phyloP scores from a whole-genome alignment of 2,113 vertebrate genomes.

The Lagenorhynchus albirostris region DNA sequence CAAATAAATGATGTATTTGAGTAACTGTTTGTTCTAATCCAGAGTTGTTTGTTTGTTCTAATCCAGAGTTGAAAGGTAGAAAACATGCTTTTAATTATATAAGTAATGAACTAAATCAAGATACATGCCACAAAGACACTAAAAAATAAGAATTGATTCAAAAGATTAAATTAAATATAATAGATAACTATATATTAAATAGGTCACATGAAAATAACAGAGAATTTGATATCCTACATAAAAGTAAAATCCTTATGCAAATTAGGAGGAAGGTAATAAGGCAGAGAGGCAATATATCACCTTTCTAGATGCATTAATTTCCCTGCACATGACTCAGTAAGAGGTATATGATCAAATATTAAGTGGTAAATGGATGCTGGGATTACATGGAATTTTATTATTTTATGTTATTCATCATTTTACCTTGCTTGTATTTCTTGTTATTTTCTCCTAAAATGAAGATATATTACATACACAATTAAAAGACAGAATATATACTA shows the following conservation, averaged over 20 bases:
- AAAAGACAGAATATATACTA: not conserved
- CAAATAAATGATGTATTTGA: not conserved
- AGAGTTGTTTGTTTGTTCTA: too few relatives aligned
- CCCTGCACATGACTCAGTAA: not conserved
- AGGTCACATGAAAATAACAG: not conserved
- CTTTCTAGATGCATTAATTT: not conserved
- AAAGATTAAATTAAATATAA: not conserved
- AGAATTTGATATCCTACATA: not conserved
- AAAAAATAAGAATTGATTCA: not conserved
- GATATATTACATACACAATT: not conserved
- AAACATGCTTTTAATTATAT: not conserved
- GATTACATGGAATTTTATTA: not conserved
- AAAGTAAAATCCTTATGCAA: not conserved
- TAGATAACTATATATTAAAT: not conserved
- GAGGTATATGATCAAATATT: not conserved
- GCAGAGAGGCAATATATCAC: not conserved
- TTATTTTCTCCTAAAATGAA: not conserved
- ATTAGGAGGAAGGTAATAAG: not conserved
- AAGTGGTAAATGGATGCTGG: not conserved
- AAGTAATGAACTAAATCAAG: not conserved
- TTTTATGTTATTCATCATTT: not conserved
- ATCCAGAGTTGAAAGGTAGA: not conserved
- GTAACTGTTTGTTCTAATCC: not conserved
- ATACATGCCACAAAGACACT: not conserved
- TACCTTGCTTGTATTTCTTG: not conserved